A percentile compares a stretch with the other conserved stretches of the same genome.
Evolutionary conservation across 2,888 invertebrate genomes (phyloP).

Genomic region (Cantharis lateralis): DNA sequence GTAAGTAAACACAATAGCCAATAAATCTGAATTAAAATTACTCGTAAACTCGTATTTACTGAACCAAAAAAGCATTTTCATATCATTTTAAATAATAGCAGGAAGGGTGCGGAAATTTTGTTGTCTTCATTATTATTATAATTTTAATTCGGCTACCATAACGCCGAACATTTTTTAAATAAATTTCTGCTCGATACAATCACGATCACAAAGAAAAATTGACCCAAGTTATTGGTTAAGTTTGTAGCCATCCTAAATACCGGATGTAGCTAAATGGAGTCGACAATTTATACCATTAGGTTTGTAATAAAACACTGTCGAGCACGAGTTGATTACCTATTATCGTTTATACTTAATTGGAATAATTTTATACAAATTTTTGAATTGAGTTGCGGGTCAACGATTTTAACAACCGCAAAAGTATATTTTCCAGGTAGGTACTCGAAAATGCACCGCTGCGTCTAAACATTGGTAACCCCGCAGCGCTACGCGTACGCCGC

Average conservation of each 20-base stretch:
- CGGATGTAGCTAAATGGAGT: slow-evolving; percentile 39
- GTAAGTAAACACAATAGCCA: slow-evolving; percentile 50
- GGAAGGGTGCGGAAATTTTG: slow-evolving; percentile 42
- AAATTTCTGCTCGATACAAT: not conserved
- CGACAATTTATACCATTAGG: slow-evolving; percentile 41
- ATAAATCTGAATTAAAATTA: slow-evolving; percentile 47
- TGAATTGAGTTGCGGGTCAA: not conserved
- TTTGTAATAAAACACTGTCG: slow-evolving; percentile 32
- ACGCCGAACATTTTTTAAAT: slow-evolving; percentile 10
- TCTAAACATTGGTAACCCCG: not conserved
- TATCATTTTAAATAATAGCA: slow-evolving; percentile 45
- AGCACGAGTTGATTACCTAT: slow-evolving; percentile 16
- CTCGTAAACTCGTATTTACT: slow-evolving; percentile 45
- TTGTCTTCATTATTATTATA: slow-evolving; percentile 29
- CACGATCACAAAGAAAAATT: not conserved
- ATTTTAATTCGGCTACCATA: slow-evolving; percentile 27
- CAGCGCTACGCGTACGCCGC: not conserved
- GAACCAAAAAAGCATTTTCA: slow-evolving; percentile 49
- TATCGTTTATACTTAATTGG: slow-evolving; percentile 4
- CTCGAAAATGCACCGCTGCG: not conserved
- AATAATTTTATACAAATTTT: slow-evolving; percentile 2
- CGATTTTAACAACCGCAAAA: not conserved
- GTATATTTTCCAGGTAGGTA: not conserved
- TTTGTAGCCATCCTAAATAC: slow-evolving; percentile 5
- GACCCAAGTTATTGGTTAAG: not conserved